phyloP scores from a whole-genome alignment of 2,797 vertebrate genomes.

The Neosilurus mollespiculum region DNA sequence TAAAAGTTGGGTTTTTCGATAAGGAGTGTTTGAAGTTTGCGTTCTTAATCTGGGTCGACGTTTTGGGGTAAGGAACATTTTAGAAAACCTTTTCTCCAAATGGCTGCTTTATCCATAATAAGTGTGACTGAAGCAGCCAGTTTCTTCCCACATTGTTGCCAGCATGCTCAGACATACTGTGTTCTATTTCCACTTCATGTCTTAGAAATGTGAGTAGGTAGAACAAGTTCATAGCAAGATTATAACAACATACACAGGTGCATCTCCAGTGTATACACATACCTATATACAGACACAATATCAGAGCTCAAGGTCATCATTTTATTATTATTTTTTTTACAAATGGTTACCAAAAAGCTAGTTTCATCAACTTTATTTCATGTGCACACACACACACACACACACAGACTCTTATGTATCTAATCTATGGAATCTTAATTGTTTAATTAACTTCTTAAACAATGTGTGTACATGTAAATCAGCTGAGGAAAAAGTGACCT shows the following conservation, averaged over 20 bases:
- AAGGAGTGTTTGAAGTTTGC: neutral
- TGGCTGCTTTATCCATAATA: neutral
- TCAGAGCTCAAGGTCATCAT: too few relatives aligned
- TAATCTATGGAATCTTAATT: too few relatives aligned
- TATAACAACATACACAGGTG: too few relatives aligned
- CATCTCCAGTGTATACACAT: neutral
- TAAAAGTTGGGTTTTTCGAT: neutral
- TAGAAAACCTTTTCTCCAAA: neutral
- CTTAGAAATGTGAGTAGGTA: neutral
- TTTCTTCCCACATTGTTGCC: neutral
- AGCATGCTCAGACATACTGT: slow-evolving; percentile 9
- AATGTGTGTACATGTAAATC: too few relatives aligned
- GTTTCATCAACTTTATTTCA: too few relatives aligned
- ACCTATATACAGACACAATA: too few relatives aligned
- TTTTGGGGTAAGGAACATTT: neutral
- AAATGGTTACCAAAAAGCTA: too few relatives aligned
- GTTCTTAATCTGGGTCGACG: neutral
- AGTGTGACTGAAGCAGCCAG: neutral
- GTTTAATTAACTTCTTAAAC: too few relatives aligned
- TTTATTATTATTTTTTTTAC: too few relatives aligned
- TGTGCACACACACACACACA: too few relatives aligned
- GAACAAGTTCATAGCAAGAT: neutral
- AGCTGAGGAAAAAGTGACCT: too few relatives aligned
- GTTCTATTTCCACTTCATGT: slow-evolving; percentile 8
- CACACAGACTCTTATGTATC: too few relatives aligned